Evolutionary conservation across 2,888 invertebrate genomes (phyloP), one percentile per base, ranked within the genome.

Genomic region (Tenthredo mesomela): DNA sequence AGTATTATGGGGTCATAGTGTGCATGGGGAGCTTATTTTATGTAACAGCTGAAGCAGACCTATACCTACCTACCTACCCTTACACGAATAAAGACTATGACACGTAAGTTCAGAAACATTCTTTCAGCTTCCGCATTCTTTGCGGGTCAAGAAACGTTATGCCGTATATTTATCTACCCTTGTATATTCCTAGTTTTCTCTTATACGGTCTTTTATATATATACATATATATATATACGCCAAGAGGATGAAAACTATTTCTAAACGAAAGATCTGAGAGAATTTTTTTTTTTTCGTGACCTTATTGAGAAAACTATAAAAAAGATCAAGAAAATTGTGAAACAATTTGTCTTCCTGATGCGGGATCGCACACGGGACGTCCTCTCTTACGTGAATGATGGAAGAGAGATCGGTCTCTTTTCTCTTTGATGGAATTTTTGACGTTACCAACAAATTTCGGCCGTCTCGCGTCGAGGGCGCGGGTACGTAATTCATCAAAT

Each of bases 41-140:
- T 67, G 15, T 67, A 67, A 33, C 67, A 67, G 33, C 33, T 18
- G 33, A 33, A 67, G 67, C 25, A 67, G 18, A 33, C 33, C 25
- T 37, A 61, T 25, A 6, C 65, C 25, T 0, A 6, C n/a, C n/a
- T 0, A 6, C 3, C 3, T 5, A 67, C 21, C 61, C 61, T 21
- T 15, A 33, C 33, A 5, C 15, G n/a, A n/a, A n/a, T n/a, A n/a
- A 29, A 33, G 6, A 67, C 33, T 67, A 67, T 67, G 67, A 33
- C 67, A 29, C 67, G 67, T 25, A 67, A 18, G 33, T 67, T 67
- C 33, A 33, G 67, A 67, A 67, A 29, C 67, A 33, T 67, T 67
- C 67, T 18, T 67, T 67, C 33, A 33, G 67, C 18, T 67, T 67
- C 67, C 67, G 33, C 33, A 67, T 67, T 67, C 67, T 67, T 33